Evolutionary conservation across 1,140 invertebrate genomes (phyloP), one percentile per base, ranked within the genome.

Genomic region (Idris sp.): DNA sequence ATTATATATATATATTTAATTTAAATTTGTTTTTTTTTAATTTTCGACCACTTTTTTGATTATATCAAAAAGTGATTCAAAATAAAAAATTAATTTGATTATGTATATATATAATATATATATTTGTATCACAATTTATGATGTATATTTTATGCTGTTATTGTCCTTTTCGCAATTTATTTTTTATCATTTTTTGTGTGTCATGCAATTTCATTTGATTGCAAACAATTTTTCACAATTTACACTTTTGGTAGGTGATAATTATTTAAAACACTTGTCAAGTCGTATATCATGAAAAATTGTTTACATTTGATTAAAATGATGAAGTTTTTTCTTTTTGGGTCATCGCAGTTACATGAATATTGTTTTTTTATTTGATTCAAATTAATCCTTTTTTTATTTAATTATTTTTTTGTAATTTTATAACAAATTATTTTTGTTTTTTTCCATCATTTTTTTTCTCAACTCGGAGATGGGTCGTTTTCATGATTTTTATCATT

Each of bases 151-250:
- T 22, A 22, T 22, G 19, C 19, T n/a, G n/a, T n/a, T 4, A 2
- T 33, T 33, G 31, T 33, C 9, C 3, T 33, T 33, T 13, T 33
- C 13, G 31, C 31, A 1, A 13, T 33, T 13, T 30, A 30, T 9
- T 33, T 33, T 10, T 33, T 33, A 11, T 33, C 11, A 33, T 33
- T 33, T n/a, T 33, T 4, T 4, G 11, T 33, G 46, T 5, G n/a
- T n/a, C n/a, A n/a, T n/a, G n/a, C n/a, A n/a, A n/a, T 41, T 28
- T 43, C 36, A 65, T 56, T 59, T 14, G 22, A 49, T 16, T 30
- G 30, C 22, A 51, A 81, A 83, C 73, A 80, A 78, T 80, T 84
- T 83, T 80, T 84, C 58, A 77, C 80, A 40, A 75, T 79, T 77
- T 77, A 80, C 77, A 69, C 58, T 33, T 8, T 65, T 74, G 81